Base-by-base conservation (phyloP, 2,888 invertebrate species). In the Eustalomyia histrio region DNA sequence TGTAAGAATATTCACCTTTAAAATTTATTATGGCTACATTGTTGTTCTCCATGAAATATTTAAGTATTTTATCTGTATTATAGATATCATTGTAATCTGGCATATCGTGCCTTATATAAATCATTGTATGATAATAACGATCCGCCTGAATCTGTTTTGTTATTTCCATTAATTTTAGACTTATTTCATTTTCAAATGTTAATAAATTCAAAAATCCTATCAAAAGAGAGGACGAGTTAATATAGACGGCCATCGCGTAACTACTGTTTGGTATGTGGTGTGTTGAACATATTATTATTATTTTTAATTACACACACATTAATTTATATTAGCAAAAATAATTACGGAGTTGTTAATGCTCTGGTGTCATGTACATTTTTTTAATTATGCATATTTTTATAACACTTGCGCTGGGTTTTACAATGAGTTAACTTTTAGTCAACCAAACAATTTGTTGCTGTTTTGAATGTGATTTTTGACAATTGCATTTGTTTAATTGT, bases 141-240 rank as follows among this genome's bases (percentile, higher is more conserved):
- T 79, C 67, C 5, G 67, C 57, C 14, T 65, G 10, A 2, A 63
- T 17, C 1, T 74, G 55, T 7, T 52, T 9, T 0, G 82, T 76
- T 10, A 39, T 39, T 21, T 18, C 29, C 6, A 82, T 21, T 39
- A 47, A 50, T n/a, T 47, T 47, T n/a, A 14, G n/a, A 24, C 52
- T 10, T 5, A 52, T 18, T 52, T 52, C 18, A 17, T 18, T 18
- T 18, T 21, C 52, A 52, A 10, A 12, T 6, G 52, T 9, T 18
- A 52, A 18, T 1, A 18, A 17, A 18, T 52, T 18, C 52, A 52
- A 18, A 52, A 52, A 52, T 2, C 52, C 52, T 2, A 52, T 9
- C 12, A 52, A 12, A 17, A 52, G 7, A 1, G 0, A 18, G 7
- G 52, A 7, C 14, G 6, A 47, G 10, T 4, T 47, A 3, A n/a